Evolutionary conservation across 2,113 vertebrate genomes (phyloP).

Genomic region (Balaenoptera acutorostrata): DNA sequence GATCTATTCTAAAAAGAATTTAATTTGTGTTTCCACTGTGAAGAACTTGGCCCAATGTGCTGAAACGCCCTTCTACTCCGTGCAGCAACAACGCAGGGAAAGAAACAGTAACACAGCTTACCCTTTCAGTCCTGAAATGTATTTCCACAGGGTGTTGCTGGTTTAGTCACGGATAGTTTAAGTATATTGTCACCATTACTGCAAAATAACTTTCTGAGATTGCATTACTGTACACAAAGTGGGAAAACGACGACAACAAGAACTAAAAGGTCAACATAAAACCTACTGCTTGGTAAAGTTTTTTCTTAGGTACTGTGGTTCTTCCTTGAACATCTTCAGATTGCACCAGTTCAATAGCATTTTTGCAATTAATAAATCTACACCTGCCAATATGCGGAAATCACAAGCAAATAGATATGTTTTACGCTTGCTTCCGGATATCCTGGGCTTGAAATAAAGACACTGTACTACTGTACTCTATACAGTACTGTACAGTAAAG

Average conservation of each 20-base stretch:
- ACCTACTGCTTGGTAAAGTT: neutral
- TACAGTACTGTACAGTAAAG: too few species aligned
- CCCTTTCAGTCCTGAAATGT: neutral
- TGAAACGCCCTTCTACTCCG: neutral
- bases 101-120: neutral
- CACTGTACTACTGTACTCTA: too few species aligned
- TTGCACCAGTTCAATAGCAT: neutral
- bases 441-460: too few species aligned
- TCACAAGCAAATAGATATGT: neutral
- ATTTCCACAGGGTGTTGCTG: neutral
- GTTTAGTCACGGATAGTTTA: neutral
- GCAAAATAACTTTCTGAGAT: neutral
- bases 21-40: neutral
- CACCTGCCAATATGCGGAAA: neutral
- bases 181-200: neutral
- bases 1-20: neutral
- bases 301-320: neutral
- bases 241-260: neutral
- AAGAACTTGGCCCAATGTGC: neutral
- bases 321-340: neutral
- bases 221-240: neutral
- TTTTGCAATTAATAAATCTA: conserved; percentile 6
- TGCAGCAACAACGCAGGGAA: neutral
- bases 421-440: too few species aligned
- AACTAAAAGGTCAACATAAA: neutral